Evolutionary conservation across 2,113 vertebrate genomes (phyloP), one percentile per base, ranked within the genome.

Genomic region (Actinemys pallida): DNA sequence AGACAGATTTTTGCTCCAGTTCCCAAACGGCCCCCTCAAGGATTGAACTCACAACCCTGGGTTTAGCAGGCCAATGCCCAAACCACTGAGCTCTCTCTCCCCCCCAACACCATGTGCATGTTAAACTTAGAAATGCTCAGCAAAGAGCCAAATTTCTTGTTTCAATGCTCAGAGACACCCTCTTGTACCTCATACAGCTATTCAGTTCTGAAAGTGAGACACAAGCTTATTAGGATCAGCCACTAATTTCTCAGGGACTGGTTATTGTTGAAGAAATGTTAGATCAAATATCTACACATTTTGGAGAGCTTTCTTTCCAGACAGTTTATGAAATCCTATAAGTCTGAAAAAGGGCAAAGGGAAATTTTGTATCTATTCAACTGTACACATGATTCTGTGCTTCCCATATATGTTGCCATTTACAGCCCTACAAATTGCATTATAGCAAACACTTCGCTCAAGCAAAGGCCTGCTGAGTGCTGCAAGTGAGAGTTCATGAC

Each of bases 401-500:
- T 69, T 69, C 8, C 16, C 62, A 35, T 13, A 57, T 10, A 10
- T 11, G 6, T 65, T 7, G 13, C 59, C 31, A 69, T 69, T n/a
- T 69, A 19, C 31, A 69, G 31, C 8, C 31, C 14, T 69, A 35
- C 8, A 69, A 69, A n/a, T 69, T 69, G 31, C 62, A 69, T 69
- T 65, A 35, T 2, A 57, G 56, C 24, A 3, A 69, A n/a, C 62
- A 45, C 72, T 69, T 69, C 9, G 2, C 39, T 76, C 20, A 45
- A 76, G n/a, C 72, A 76, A 45, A 19, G 22, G 3, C 39, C 5
- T 42, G 35, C 39, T 45, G 16, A 54, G 25, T 3, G 16, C 24
- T 59, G 1, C 0, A 0, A 1, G 29, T 59, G 8, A 13, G 52
- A 20, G 42, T 29, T 76, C 14, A 17, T 10, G 19, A 0, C 0